These are phyloP conservation scores for Latrodectus geometricus DNA, from an alignment of 1,140 invertebrate species.

Conservation along the genomic window DNA sequence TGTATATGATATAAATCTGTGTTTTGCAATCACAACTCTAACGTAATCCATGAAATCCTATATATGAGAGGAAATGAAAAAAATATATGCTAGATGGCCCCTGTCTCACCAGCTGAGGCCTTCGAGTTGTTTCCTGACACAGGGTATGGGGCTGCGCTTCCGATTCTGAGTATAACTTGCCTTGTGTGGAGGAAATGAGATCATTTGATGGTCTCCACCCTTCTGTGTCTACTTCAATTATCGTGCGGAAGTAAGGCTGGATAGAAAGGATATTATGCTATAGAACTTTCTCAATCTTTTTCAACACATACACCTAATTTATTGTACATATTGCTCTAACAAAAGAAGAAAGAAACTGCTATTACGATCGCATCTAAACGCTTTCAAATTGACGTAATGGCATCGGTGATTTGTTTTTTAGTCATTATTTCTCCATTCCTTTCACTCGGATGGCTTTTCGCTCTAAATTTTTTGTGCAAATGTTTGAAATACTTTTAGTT, in stretches of 20 bases:
- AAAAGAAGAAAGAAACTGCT: constrained; percentile 1
- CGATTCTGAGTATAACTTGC: constrained; percentile 7
- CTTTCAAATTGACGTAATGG: constrained; percentile 22
- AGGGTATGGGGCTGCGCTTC: constrained; percentile 18
- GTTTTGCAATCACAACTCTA: too few relatives aligned
- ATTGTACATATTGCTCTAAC: neutral
- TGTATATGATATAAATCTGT: too few relatives aligned
- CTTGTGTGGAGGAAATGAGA: constrained; percentile 36
- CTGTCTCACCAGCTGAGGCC: neutral
- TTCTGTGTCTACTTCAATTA: constrained; percentile 40
- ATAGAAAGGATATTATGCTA: constrained; percentile 11
- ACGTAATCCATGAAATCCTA: too few relatives aligned
- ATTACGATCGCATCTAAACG: constrained; percentile 38
- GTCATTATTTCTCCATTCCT: constrained; percentile 41
- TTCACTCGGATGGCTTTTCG: neutral
- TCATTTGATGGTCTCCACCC: constrained; percentile 32
- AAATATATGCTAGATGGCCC: constrained; percentile 1
- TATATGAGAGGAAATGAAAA: neutral
- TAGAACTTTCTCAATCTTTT: constrained; percentile 16
- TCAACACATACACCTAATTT: neutral
- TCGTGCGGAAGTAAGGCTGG: constrained; percentile 26
- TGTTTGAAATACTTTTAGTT: constrained; percentile 34
- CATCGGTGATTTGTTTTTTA: neutral
- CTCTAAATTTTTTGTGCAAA: constrained; percentile 15
- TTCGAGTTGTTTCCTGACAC: neutral